phyloP scores from a whole-genome alignment of 2,888 invertebrate species.

The Diarsia rubi region DNA sequence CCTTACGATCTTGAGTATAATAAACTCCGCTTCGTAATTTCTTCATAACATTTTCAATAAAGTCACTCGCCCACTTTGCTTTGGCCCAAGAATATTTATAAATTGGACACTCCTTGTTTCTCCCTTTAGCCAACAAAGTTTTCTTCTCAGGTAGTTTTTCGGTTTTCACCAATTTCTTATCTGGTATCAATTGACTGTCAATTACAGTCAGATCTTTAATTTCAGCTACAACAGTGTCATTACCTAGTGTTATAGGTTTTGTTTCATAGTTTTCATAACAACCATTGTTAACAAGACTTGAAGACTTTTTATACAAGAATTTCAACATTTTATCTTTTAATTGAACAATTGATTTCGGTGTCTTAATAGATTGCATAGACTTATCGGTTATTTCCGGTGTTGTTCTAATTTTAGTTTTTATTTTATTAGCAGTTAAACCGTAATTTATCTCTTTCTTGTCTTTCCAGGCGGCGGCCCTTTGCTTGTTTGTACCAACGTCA shows the following conservation, averaged over 20 bases:
- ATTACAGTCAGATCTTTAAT: slow-evolving; percentile 47
- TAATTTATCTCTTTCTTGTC: slow-evolving; percentile 33
- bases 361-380: slow-evolving; percentile 51
- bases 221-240: slow-evolving; percentile 11
- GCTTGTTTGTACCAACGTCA: slow-evolving; percentile 20
- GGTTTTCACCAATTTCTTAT: slow-evolving; percentile 17
- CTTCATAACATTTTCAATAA: slow-evolving; percentile 84
- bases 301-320: slow-evolving; percentile 77
- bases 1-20: slow-evolving; percentile 74
- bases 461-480: not conserved
- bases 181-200: slow-evolving; percentile 16
- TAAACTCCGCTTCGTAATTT: slow-evolving; percentile 83
- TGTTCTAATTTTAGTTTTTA: slow-evolving; percentile 49
- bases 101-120: slow-evolving; percentile 31
- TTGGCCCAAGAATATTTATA: slow-evolving; percentile 75
- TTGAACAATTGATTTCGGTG: slow-evolving; percentile 73
- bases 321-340: slow-evolving; percentile 81
- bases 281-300: slow-evolving; percentile 50
- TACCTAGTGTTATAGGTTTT: not conserved
- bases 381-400: slow-evolving; percentile 56
- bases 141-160: slow-evolving; percentile 9
- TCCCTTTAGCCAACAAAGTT: not conserved
- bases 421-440: slow-evolving; percentile 32
- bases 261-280: slow-evolving; percentile 37
- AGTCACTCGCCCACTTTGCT: slow-evolving; percentile 82